Conservation (phyloP, 2,113 vertebrate species). For the Sciurus niger region DNA sequence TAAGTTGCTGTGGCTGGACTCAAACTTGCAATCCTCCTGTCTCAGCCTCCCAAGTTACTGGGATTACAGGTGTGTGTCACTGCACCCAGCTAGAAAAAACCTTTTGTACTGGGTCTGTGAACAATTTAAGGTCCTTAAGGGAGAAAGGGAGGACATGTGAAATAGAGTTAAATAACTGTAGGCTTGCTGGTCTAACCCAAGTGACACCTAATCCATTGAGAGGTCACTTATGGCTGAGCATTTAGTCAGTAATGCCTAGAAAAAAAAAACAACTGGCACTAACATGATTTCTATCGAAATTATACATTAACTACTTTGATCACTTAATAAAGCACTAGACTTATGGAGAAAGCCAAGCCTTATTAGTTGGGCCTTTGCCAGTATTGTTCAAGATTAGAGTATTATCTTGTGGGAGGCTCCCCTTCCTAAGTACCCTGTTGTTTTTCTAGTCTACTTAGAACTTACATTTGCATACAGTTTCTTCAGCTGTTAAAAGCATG, state of each 20-base stretch:
- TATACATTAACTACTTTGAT: not conserved
- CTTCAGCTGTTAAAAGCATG: constrained; percentile 14
- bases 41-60: too few species aligned
- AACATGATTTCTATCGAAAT: not conserved
- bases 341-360: constrained; percentile 3
- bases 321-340: constrained; percentile 6
- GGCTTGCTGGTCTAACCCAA: not conserved
- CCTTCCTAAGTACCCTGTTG: accelerated
- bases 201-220: not conserved
- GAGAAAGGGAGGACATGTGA: not conserved
- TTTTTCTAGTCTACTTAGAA: not conserved
- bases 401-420: not conserved
- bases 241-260: not conserved
- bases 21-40: too few species aligned
- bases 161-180: not conserved
- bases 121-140: not conserved
- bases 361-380: constrained; percentile 8
- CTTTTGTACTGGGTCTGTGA: not conserved
- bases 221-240: not conserved
- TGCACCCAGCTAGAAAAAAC: not conserved
- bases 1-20: too few species aligned
- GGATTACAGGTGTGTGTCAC: too few species aligned
- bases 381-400: constrained; percentile 1
- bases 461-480: not conserved
- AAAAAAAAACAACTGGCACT: not conserved